Evolutionary conservation across 2,113 vertebrate genomes (phyloP), one percentile per base, ranked within the genome.

Genomic region (Eulemur macaco): DNA sequence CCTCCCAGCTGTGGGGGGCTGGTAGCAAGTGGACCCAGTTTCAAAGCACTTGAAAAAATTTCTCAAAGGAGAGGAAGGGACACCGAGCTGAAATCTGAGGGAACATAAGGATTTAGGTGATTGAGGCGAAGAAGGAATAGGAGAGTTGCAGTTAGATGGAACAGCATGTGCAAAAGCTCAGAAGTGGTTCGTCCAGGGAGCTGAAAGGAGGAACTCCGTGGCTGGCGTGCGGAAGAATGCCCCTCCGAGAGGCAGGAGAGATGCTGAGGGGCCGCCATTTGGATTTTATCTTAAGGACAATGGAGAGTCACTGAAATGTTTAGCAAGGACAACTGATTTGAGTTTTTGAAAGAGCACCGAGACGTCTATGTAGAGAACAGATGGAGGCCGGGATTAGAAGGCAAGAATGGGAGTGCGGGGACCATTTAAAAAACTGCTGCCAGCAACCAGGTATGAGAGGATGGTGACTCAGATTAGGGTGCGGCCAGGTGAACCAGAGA

Each of bases 331-430:
- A 84, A 27, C 13, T 60, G n/a, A 66, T 37, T 42, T 54, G 69
- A 45, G 21, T 29, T 60, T 93, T 93, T 76, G 21, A 73, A 89
- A 96, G 34, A 73, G 27, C 81, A 64, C 20, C 37, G 39, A 86
- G 45, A 8, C 15, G 54, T 21, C 45, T 64, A 14, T 1, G 27
- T 23, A 81, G 58, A 82, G 39, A 77, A 25, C 7, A 50, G 80
- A 27, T 29, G 1, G 1, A 34, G n/a, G 39, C 20, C 7, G 15
- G 17, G 23, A 12, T 1, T 54, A 5, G 5, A 39, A 9, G 18
- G 8, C 50, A 34, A 39, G 71, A 37, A 58, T 21, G 52, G 14
- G 71, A 37, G 4, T 42, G 18, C 52, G 27, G 77, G 80, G 25
- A 25, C 2, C 31, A 34, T 52, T 64, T 80, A 39, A 23, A 64